These are phyloP conservation scores for Anoplolepis gracilipes DNA, from an alignment of 1,140 invertebrate species.

Conservation along the genomic window DNA sequence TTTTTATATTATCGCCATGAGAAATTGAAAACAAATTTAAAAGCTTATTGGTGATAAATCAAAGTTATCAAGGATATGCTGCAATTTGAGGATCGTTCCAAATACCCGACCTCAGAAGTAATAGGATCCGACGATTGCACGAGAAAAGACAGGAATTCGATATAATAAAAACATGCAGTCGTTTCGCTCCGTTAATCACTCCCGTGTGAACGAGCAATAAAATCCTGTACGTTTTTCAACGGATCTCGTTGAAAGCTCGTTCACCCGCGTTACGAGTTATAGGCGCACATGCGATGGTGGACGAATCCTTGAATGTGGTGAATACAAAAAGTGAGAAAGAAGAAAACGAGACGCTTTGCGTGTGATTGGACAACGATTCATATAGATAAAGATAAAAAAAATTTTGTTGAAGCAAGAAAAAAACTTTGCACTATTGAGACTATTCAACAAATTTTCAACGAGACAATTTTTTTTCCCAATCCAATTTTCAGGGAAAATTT, in stretches of 20 bases:
- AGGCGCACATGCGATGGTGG: conserved; percentile 8
- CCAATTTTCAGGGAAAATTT: neutral
- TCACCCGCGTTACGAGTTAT: conserved; percentile 19
- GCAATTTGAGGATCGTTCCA: neutral
- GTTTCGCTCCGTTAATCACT: conserved; percentile 60
- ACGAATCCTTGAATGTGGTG: conserved; percentile 2
- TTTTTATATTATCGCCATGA: neutral
- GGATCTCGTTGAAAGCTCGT: conserved; percentile 30
- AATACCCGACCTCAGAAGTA: conserved; percentile 14
- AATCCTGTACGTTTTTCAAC: conserved; percentile 49
- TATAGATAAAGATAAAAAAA: conserved; percentile 9
- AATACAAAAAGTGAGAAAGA: neutral
- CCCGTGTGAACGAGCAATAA: conserved; percentile 46
- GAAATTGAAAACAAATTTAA: conserved; percentile 16
- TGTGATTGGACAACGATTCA: conserved; percentile 1
- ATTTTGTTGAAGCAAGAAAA: neutral
- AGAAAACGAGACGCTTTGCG: neutral
- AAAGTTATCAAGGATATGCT: conserved; percentile 29
- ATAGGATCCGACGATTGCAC: conserved; percentile 1
- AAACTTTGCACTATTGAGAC: neutral
- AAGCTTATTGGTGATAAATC: conserved; percentile 30
- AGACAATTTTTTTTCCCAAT: neutral
- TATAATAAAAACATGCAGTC: conserved; percentile 61
- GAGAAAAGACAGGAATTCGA: conserved; percentile 44
- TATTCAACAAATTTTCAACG: neutral